Evolutionary conservation across 1,140 invertebrate species (phyloP).

Genomic region (Cylas formicarius): DNA sequence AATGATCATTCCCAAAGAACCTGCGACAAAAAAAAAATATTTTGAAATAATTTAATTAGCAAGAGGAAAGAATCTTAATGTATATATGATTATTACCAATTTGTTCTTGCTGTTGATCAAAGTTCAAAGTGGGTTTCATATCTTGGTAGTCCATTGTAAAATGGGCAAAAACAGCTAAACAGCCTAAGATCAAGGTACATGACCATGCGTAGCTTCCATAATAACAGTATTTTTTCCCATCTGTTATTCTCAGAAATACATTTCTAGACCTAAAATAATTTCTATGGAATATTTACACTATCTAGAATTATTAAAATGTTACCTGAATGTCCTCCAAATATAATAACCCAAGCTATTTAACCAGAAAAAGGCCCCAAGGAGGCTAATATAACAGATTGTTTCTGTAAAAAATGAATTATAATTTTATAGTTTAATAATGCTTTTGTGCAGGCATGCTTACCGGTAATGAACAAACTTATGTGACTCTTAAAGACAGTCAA

Average conservation of each 20-base stretch:
- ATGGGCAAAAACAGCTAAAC: conserved; percentile 69
- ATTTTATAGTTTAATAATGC: conserved; percentile 1
- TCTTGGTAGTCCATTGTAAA: conserved; percentile 63
- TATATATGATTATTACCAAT: conserved; percentile 44
- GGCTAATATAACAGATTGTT: conserved; percentile 62
- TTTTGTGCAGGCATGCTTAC: conserved; percentile 38
- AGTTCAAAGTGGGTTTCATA: conserved; percentile 34
- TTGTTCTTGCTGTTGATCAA: conserved; percentile 51
- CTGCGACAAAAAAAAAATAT: conserved; percentile 43
- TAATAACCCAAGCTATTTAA: conserved; percentile 76
- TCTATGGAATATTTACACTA: background rate
- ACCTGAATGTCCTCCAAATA: conserved; percentile 78
- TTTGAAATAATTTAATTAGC: too few species aligned
- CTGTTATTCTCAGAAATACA: conserved; percentile 73
- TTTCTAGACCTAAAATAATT: conserved; percentile 60
- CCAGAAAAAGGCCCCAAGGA: conserved; percentile 76
- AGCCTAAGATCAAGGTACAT: conserved; percentile 59
- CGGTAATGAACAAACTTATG: conserved; percentile 67
- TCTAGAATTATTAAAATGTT: conserved; percentile 19
- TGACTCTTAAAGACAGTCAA: conserved; percentile 73
- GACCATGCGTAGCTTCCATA: conserved; percentile 74
- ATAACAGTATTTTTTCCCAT: conserved; percentile 76
- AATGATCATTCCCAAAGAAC: conserved; percentile 70
- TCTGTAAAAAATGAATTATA: conserved; percentile 50
- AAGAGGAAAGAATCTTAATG: background rate